Base-by-base conservation (phyloP, 2,888 invertebrate genomes). In the Syritta pipiens region DNA sequence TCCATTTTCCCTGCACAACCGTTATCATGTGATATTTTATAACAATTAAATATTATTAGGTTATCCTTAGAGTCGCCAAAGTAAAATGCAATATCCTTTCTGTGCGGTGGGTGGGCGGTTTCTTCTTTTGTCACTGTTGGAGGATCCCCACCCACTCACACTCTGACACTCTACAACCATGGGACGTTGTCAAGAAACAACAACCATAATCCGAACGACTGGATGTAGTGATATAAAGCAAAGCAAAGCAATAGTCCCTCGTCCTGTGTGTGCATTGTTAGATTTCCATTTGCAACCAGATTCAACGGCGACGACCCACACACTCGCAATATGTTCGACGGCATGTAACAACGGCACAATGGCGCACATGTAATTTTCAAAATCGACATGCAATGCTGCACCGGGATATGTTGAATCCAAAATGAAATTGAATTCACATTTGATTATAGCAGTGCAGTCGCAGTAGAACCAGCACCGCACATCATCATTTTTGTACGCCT, bases 281-380 rank as follows among this genome's bases (percentile, higher is more conserved):
- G 76, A 71, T 65, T 63, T 65, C 40, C 77, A 77, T 77, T 71
- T 77, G 65, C 49, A 63, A 57, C 76, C 55, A 63, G 46, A 53
- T 65, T 55, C 51, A 20, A 48, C 5, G 28, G 14, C 48, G 10
- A 0, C n/a, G 28, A 20, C 46, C 32, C 7, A 28, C 22, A 42
- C 42, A 53, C 14, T 4, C n/a, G 32, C 7, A 20, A 14, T 37
- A 48, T 57, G 62, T 55, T 40, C 55, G 17, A 32, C 17, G 20
- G 12, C 48, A 24, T 65, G 60, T 74, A 67, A 74, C 74, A 44
- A 24, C 55, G 68, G 48, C 74, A 79, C 79, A 79, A 79, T 79
- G 79, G 79, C 79, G 62, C 79, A 79, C 79, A 79, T 68, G 79
- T 68, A 74, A 79, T 79, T 79, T 79, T 68, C 48, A 55, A 77